A percentile compares a stretch with the other conserved stretches of the same genome.
Conservation (phyloP, 2,797 vertebrate species). For the Sardinella longiceps region DNA sequence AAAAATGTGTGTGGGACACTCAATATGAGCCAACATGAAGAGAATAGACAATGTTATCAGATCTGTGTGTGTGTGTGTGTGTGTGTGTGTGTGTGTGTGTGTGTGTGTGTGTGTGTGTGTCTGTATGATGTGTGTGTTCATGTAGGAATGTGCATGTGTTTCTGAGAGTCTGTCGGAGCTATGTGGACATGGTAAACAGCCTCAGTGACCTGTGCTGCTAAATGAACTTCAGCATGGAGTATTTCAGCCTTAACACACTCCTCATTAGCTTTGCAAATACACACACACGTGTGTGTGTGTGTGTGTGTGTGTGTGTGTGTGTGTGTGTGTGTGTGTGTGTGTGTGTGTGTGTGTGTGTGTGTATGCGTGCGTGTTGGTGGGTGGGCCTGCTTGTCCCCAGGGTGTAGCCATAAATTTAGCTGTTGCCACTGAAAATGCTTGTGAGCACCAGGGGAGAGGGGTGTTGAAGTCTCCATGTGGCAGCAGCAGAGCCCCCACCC, state of each 20-base stretch:
- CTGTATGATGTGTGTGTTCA: neutral
- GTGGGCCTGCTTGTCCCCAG: neutral
- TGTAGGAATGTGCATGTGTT: neutral
- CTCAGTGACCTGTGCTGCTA: neutral
- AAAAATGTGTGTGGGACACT: constrained; percentile 16
- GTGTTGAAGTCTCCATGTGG: neutral
- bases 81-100: neutral
- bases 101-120: neutral
- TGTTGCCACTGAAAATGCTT: neutral
- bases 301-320: neutral
- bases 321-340: neutral
- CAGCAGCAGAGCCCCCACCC: neutral
- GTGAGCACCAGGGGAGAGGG: neutral
- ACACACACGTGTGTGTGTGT: neutral
- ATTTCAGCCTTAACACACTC: neutral
- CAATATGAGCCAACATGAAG: neutral
- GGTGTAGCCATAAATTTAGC: neutral
- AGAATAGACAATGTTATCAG: no score
- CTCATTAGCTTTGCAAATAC: neutral
- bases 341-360: neutral
- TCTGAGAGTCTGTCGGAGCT: neutral
- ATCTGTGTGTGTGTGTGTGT: neutral
- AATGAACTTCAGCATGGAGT: neutral
- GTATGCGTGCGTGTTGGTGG: neutral
- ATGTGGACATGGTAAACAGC: neutral